phyloP scores from a whole-genome alignment of 2,888 invertebrate species.

The Hypercompe scribonia region DNA sequence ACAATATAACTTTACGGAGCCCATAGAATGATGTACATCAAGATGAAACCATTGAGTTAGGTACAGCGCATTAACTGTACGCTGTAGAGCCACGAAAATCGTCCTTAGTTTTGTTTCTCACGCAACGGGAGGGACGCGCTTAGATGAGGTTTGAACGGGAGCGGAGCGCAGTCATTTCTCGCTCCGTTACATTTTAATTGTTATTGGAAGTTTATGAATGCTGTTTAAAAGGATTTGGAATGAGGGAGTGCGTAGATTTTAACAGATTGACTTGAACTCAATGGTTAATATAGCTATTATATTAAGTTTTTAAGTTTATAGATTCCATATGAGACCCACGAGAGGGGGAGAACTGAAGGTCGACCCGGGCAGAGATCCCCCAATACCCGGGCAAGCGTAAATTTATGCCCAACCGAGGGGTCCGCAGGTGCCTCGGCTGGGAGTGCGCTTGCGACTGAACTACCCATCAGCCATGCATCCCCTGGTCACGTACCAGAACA shows the following conservation, averaged over 20 bases:
- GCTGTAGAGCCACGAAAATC: conserved; percentile 70
- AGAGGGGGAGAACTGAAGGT: too few species aligned
- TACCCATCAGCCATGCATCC: too few species aligned
- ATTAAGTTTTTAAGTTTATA: too few species aligned
- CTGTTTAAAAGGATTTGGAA: conserved; percentile 24
- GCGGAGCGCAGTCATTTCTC: conserved; percentile 31
- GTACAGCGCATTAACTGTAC: conserved; percentile 52
- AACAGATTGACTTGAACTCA: neutral
- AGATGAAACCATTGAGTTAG: conserved; percentile 35
- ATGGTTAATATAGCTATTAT: neutral
- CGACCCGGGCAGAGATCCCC: too few species aligned
- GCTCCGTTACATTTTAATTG: conserved; percentile 42
- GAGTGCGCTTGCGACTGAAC: too few species aligned
- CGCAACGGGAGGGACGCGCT: conserved; percentile 54
- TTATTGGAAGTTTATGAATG: conserved; percentile 41
- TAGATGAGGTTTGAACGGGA: conserved; percentile 22
- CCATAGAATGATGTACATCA: conserved; percentile 33
- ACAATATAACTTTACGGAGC: conserved; percentile 25
- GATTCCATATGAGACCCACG: too few species aligned
- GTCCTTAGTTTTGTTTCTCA: conserved; percentile 67
- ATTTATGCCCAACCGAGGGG: too few species aligned
- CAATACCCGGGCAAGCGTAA: too few species aligned
- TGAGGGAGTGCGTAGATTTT: conserved; percentile 4
- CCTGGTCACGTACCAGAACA: too few species aligned
- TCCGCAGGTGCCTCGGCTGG: too few species aligned